Evolutionary conservation across 2,888 invertebrate species (phyloP), one percentile per base, ranked within the genome.

Genomic region (Euzophera pinguis): DNA sequence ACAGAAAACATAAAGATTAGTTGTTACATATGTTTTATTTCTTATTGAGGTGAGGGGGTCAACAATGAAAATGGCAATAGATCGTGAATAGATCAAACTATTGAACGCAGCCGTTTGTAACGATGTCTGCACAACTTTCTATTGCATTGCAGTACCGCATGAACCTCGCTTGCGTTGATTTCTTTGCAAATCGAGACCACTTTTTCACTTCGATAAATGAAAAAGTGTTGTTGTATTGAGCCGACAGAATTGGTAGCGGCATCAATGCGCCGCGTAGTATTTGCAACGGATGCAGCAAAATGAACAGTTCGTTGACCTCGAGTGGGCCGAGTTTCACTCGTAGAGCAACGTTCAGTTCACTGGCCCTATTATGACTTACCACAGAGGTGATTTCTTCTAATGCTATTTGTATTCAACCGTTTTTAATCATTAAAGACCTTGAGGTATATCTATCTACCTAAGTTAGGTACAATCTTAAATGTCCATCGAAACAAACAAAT

Each of bases 251-350:
- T 83, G 81, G 84, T 79, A 78, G 84, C 78, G 76, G 79, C 75
- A 71, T 72, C 72, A 82, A 82, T 84, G 85, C 81, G 80, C 80
- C 71, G 74, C 79, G 75, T 75, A 81, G 76, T 86, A 87, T 89
- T 90, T 87, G 88, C 90, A 90, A 88, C 87, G 88, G 86, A 89
- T 90, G 89, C 89, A 90, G 90, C 86, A 78, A 90, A 89, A 89
- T 87, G 85, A 84, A 80, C 81, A 84, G 90, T 86, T 88, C 89
- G 73, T 78, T 81, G 87, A 88, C 84, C 89, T 79, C 81, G 73
- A 73, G 72, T 80, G 71, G 75, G 83, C 84, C 81, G 78, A 85
- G 89, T 89, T 90, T 89, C 87, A 88, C 90, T 89, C 78, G 80
- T 80, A 80, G 75, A 86, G 71, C 74, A 81, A 76, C 78, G 81